A percentile compares a stretch with the other conserved stretches of the same genome.
These are phyloP conservation scores for Acanthisitta chloris DNA, from an alignment of 2,113 vertebrate species.

Conservation along the genomic window DNA sequence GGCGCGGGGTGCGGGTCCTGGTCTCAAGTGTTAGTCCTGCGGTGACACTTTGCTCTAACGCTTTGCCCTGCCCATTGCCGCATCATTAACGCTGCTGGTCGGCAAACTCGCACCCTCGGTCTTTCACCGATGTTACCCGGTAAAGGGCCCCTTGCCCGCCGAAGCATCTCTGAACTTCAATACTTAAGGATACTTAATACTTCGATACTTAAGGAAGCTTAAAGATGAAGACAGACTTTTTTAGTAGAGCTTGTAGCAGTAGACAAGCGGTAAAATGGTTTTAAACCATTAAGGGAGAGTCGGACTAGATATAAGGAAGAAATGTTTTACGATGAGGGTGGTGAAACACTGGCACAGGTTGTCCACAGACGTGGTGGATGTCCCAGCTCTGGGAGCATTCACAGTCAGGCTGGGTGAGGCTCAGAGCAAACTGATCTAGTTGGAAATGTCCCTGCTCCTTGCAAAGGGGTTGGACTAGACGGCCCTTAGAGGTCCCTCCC, in stretches of 20 bases:
- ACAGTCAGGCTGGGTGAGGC: fast-evolving
- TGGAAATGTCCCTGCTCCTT: background rate
- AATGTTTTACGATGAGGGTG: background rate
- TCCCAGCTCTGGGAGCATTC: background rate
- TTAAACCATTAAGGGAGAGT: background rate
- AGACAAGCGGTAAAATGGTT: background rate
- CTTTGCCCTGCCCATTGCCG: background rate
- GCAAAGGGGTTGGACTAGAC: background rate
- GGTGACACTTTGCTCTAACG: fast-evolving
- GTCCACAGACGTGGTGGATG: background rate
- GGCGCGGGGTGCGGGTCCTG: fast-evolving
- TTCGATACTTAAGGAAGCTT: background rate
- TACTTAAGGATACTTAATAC: too few relatives aligned
- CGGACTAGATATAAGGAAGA: background rate
- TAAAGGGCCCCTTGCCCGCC: background rate
- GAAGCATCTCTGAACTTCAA: background rate
- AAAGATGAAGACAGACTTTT: background rate
- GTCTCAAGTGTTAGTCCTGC: background rate
- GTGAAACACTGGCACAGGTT: background rate
- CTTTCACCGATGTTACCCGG: too few relatives aligned
- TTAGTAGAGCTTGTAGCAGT: background rate
- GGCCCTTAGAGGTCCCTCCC: background rate
- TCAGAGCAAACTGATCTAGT: background rate
- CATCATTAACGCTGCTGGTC: background rate
- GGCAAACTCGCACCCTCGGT: fast-evolving